Evolutionary conservation across 2,888 invertebrate genomes (phyloP), one percentile per base, ranked within the genome.

Genomic region (Reticulitermes lucifugus): DNA sequence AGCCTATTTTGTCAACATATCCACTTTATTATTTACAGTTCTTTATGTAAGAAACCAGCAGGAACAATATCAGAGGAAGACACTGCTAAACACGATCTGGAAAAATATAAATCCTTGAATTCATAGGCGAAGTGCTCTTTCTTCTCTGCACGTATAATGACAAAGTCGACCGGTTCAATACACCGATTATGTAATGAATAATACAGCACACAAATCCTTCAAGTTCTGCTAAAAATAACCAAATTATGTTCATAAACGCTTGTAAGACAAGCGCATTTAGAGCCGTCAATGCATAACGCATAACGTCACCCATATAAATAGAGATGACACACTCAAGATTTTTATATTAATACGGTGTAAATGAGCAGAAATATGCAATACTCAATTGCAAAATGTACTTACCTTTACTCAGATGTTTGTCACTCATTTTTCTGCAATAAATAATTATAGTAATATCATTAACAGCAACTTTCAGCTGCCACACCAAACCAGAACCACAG

Each of bases 401-500:
- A 89, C 89, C 89, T 88, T 87, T 88, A 18, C 88, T 86, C 85
- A 89, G 87, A 88, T 89, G 89, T 86, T 87, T 88, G 35, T 86
- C 85, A 65, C 86, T 88, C 89, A 88, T 88, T 83, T 83, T 87
- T 14, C 21, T 77, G 65, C 65, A 9, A 25, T 10, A 10, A 65
- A 73, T 41, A 73, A 73, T 73, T 73, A 25, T 10, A 41, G 14
- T 73, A 35, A 29, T 41, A 29, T 41, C 18, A 73, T 21, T 73
- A 73, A 21, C 21, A 9, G 2, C 3, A 73, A 41, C 41, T 41
- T 65, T 25, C 65, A 65, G 65, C 65, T 73, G 73, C 73, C 41
- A 73, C 73, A 73, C 35, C 25, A 65, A 65, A 65, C 60, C 21
- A 60, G 6, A 1, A 25, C n/a, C n/a, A n/a, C n/a, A 6, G 9